Conservation (phyloP, 2,888 invertebrate genomes). For the Himalopsyche tibetana region DNA sequence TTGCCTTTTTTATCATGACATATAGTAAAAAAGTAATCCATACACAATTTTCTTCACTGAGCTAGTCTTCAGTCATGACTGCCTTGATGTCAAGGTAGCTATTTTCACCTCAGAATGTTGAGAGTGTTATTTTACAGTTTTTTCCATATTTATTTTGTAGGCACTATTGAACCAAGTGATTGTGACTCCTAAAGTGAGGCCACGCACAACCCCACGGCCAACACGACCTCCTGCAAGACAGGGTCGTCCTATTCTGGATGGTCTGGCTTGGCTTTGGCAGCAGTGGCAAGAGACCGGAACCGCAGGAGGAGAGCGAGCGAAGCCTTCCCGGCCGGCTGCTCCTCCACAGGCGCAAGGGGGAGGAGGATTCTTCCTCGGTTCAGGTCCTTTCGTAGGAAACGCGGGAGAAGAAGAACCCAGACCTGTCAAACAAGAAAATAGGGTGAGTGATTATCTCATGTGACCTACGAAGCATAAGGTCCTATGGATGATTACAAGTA, state of each 20-base stretch:
- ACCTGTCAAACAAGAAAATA: constrained; percentile 68
- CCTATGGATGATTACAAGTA: constrained; percentile 1
- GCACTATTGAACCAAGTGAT: constrained; percentile 79
- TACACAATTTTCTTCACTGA: no score
- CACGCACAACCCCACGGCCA: constrained; percentile 70
- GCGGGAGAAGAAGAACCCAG: constrained; percentile 70
- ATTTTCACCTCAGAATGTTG: no score
- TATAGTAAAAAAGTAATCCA: no score
- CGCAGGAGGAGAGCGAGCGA: constrained; percentile 69
- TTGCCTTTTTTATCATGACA: no score
- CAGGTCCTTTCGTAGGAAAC: constrained; percentile 76
- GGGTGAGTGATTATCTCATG: constrained; percentile 70
- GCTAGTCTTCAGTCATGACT: no score
- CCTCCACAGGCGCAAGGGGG: constrained; percentile 55
- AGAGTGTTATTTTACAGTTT: no score
- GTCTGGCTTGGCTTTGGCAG: constrained; percentile 79
- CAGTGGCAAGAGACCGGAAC: constrained; percentile 77
- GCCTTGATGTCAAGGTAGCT: no score
- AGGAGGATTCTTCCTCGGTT: constrained; percentile 73
- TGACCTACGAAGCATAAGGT: constrained; percentile 40
- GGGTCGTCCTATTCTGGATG: constrained; percentile 76
- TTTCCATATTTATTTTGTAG: constrained; percentile 68
- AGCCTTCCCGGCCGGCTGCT: constrained; percentile 51
- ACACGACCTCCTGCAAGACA: constrained; percentile 72
- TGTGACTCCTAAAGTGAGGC: constrained; percentile 75